phyloP scores from a whole-genome alignment of 2,888 invertebrate genomes.

The Cryptocephalus moraei region DNA sequence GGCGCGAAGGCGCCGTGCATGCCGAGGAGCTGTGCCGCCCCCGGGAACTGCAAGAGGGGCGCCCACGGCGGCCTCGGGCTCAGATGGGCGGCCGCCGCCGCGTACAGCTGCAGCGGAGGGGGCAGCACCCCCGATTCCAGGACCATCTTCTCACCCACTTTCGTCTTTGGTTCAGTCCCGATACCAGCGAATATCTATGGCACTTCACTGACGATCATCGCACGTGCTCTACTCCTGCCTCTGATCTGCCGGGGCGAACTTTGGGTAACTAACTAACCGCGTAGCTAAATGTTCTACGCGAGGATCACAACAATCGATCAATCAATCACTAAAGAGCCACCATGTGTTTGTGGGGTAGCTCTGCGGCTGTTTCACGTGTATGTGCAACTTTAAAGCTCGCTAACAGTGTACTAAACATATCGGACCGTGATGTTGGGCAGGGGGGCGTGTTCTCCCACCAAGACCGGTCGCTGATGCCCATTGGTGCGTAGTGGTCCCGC shows the following conservation, averaged over 20 bases:
- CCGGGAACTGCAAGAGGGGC: conserved; percentile 39
- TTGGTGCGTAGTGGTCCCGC: conserved; percentile 26
- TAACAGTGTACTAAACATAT: conserved; percentile 31
- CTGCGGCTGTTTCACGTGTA: background rate
- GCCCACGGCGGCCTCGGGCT: conserved; percentile 49
- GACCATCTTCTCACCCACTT: conserved; percentile 44
- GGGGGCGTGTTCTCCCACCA: conserved; percentile 13
- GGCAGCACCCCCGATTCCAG: conserved; percentile 54
- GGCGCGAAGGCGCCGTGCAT: conserved; percentile 39
- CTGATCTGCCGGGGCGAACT: background rate
- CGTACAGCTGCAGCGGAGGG: conserved; percentile 59
- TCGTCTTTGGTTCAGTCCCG: conserved; percentile 3
- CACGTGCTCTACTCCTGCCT: background rate
- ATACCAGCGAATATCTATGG: background rate
- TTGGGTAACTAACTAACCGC: too few relatives aligned
- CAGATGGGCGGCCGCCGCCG: conserved; percentile 57
- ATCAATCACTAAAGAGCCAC: too few relatives aligned
- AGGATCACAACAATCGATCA: too few relatives aligned
- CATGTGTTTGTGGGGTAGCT: too few relatives aligned
- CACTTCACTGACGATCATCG: background rate
- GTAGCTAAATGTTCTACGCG: too few relatives aligned
- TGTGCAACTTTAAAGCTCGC: conserved; percentile 23
- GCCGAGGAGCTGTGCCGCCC: conserved; percentile 37
- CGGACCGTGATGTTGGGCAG: conserved; percentile 16
- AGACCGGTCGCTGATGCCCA: conserved; percentile 11